Conservation (phyloP, 1,140 invertebrate genomes). For the Drosophila guanche region DNA sequence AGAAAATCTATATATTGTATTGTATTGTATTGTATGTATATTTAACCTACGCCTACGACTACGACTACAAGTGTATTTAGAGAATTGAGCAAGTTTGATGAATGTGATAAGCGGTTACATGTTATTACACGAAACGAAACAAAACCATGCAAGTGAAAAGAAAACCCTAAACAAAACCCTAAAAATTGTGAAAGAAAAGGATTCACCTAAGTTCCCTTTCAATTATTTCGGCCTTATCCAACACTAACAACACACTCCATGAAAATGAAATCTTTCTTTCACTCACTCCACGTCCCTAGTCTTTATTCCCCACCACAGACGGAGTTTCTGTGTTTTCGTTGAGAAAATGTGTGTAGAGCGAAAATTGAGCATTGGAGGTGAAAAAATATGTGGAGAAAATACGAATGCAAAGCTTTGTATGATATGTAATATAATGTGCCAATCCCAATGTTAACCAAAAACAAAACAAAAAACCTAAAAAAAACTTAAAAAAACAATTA, state of each 20-base stretch:
- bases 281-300: neutral
- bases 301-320: neutral
- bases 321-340: slow-evolving; percentile 27
- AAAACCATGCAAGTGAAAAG: neutral
- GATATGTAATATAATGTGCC: slow-evolving; percentile 79
- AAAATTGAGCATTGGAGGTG: slow-evolving; percentile 5
- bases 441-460: slow-evolving; percentile 67
- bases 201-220: slow-evolving; percentile 6
- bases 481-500: slow-evolving; percentile 7
- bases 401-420: slow-evolving; percentile 62
- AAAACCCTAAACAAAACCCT: neutral
- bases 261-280: neutral
- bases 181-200: too few species aligned
- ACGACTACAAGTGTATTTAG: slow-evolving; percentile 32
- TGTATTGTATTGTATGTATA: slow-evolving; percentile 41
- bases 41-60: slow-evolving; percentile 38
- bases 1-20: slow-evolving; percentile 17
- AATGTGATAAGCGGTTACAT: slow-evolving; percentile 70
- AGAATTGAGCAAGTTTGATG: slow-evolving; percentile 58
- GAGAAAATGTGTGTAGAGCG: neutral
- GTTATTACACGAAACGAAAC: slow-evolving; percentile 46
- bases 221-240: slow-evolving; percentile 36
- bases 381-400: slow-evolving; percentile 6
- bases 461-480: slow-evolving; percentile 1
- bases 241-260: slow-evolving; percentile 12